A percentile compares a stretch with the other conserved stretches of the same genome.
phyloP scores from a whole-genome alignment of 1,140 invertebrate genomes.

The Drosophila sulfurigaster region DNA sequence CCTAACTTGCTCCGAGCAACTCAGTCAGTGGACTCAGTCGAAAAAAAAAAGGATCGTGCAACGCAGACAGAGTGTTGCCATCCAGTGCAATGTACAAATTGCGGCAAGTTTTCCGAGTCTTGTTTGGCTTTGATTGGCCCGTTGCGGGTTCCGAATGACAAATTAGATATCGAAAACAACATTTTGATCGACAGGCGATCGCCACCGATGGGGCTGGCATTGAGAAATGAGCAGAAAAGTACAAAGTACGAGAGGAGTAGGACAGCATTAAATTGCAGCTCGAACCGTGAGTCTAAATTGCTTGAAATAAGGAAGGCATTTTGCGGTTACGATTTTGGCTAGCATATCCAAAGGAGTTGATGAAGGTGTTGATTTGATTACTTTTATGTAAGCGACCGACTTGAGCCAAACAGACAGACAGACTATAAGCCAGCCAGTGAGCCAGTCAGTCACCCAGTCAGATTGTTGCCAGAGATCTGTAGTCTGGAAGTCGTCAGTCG shows the following conservation, averaged over 20 bases:
- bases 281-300: slow-evolving; percentile 60
- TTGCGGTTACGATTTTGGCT: slow-evolving; percentile 62
- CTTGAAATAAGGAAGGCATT: slow-evolving; percentile 78
- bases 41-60: slow-evolving; percentile 65
- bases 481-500: background rate
- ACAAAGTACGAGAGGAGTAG: slow-evolving; percentile 13
- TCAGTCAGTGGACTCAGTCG: background rate
- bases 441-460: background rate
- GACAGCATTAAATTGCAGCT: slow-evolving; percentile 47
- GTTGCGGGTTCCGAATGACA: slow-evolving; percentile 74
- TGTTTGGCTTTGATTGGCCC: slow-evolving; percentile 19
- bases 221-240: slow-evolving; percentile 32
- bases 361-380: slow-evolving; percentile 85
- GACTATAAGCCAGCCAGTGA: slow-evolving; percentile 6
- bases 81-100: slow-evolving; percentile 59
- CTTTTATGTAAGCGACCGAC: slow-evolving; percentile 76
- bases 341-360: slow-evolving; percentile 73
- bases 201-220: slow-evolving; percentile 52
- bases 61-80: slow-evolving; percentile 77
- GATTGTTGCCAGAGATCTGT: slow-evolving; percentile 32
- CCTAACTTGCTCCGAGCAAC: slow-evolving; percentile 70
- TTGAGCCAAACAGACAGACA: slow-evolving; percentile 16
- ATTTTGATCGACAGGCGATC: slow-evolving; percentile 82
- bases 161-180: slow-evolving; percentile 83
- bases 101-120: slow-evolving; percentile 35